These are phyloP conservation scores for Amyelois transitella DNA, from an alignment of 1,140 invertebrate genomes.

Conservation along the genomic window DNA sequence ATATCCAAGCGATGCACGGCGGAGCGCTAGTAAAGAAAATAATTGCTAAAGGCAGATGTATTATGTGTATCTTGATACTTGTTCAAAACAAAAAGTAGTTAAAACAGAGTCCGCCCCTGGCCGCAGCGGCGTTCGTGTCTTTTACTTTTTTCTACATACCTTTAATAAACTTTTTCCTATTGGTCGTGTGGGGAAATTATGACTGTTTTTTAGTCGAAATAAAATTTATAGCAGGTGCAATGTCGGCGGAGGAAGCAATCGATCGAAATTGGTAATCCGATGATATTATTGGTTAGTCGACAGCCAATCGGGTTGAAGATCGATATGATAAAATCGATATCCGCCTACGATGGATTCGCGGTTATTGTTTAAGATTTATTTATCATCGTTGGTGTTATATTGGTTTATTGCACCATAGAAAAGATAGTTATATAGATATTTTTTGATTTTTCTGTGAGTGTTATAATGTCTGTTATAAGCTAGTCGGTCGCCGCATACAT, in stretches of 20 bases:
- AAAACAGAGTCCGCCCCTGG: slow-evolving; percentile 43
- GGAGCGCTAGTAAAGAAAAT: slow-evolving; percentile 1
- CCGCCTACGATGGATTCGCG: not conserved
- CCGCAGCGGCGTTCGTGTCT: slow-evolving; percentile 42
- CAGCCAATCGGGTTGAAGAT: slow-evolving; percentile 23
- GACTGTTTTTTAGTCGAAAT: slow-evolving; percentile 34
- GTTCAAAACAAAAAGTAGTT: slow-evolving; percentile 40
- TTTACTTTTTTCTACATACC: slow-evolving; percentile 33
- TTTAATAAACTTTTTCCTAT: slow-evolving; percentile 66
- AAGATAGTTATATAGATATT: too few relatives aligned
- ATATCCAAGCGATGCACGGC: not conserved
- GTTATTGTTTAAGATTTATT: too few relatives aligned
- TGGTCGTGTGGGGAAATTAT: slow-evolving; percentile 54
- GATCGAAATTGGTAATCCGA: slow-evolving; percentile 41
- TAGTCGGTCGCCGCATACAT: too few relatives aligned
- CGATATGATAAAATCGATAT: slow-evolving; percentile 5
- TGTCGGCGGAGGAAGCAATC: slow-evolving; percentile 27
- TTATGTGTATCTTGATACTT: slow-evolving; percentile 14
- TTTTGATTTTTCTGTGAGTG: too few relatives aligned
- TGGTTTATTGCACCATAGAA: too few relatives aligned
- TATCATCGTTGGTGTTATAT: not conserved
- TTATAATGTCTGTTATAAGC: too few relatives aligned
- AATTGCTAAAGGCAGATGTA: slow-evolving; percentile 26
- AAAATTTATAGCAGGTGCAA: slow-evolving; percentile 66
- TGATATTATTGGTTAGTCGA: slow-evolving; percentile 38